Conservation (phyloP, 2,113 vertebrate species). For the Sylvia atricapilla region DNA sequence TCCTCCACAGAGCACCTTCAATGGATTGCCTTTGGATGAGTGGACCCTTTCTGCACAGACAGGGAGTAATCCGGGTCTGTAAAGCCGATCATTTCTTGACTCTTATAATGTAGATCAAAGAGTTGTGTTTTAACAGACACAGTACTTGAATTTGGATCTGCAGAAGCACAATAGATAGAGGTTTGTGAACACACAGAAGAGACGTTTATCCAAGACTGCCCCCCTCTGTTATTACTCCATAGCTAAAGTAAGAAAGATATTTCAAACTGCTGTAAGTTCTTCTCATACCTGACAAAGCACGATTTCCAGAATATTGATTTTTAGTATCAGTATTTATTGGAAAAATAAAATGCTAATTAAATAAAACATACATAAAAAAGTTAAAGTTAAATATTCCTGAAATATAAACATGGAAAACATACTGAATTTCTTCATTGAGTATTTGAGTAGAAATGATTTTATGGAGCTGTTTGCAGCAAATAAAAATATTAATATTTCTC, state of each 20-base stretch:
- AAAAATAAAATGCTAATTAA: not conserved
- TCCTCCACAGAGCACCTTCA: not conserved
- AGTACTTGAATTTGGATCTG: not conserved
- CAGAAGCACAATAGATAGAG: not conserved
- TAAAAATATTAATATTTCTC: not conserved
- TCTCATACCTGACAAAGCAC: not conserved
- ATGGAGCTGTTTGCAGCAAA: not conserved
- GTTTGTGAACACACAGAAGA: not conserved
- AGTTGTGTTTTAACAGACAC: not conserved
- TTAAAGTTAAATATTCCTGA: not conserved
- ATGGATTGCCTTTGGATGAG: not conserved
- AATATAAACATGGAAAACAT: not conserved
- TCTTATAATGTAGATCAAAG: not conserved
- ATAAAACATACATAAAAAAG: not conserved
- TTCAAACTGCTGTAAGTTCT: not conserved
- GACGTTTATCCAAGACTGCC: constrained; percentile 46
- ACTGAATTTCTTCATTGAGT: not conserved
- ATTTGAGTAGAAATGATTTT: not conserved
- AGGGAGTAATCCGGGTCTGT: not conserved
- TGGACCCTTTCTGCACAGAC: not conserved
- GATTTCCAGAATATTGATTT: not conserved
- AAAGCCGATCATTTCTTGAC: not conserved
- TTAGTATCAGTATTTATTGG: not conserved
- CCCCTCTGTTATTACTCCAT: constrained; percentile 9
- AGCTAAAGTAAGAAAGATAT: not conserved